A percentile compares a stretch with the other conserved stretches of the same genome.
These are phyloP conservation scores for Zeuzera pyrina DNA, from an alignment of 2,888 invertebrate genomes.

Conservation along the genomic window DNA sequence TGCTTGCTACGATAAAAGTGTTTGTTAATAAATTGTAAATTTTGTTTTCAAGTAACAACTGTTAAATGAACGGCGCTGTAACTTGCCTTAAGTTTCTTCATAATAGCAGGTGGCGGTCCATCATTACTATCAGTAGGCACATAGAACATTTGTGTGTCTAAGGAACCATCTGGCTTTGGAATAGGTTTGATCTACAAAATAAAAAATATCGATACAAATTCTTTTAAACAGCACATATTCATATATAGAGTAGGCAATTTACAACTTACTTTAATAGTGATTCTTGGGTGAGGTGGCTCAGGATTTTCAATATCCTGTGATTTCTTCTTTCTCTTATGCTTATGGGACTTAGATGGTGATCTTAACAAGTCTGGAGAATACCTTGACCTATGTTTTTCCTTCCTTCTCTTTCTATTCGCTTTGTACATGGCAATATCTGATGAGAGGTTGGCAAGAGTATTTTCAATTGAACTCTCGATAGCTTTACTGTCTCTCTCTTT, in stretches of 20 bases:
- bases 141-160: constrained; percentile 85
- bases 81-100: constrained; percentile 53
- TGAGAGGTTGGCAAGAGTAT: constrained; percentile 56
- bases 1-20: constrained; percentile 32
- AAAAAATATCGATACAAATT: constrained; percentile 2
- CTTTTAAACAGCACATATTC: constrained; percentile 2
- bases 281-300: constrained; percentile 77
- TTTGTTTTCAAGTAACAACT: too few species aligned
- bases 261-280: constrained; percentile 81
- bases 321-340: constrained; percentile 87
- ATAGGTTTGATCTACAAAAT: constrained; percentile 80
- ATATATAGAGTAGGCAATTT: neutral
- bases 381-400: constrained; percentile 83
- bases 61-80: too few species aligned
- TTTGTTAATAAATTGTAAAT: too few species aligned
- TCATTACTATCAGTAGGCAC: constrained; percentile 79
- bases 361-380: constrained; percentile 80
- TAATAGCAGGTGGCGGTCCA: constrained; percentile 57
- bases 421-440: constrained; percentile 70
- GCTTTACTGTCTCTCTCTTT: constrained; percentile 59
- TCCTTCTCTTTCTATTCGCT: constrained; percentile 78
- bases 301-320: constrained; percentile 76
- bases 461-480: constrained; percentile 63
- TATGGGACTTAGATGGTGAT: constrained; percentile 81
- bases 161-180: constrained; percentile 83